phyloP scores from a whole-genome alignment of 2,797 vertebrate genomes.

The Cichlasoma orientale region DNA sequence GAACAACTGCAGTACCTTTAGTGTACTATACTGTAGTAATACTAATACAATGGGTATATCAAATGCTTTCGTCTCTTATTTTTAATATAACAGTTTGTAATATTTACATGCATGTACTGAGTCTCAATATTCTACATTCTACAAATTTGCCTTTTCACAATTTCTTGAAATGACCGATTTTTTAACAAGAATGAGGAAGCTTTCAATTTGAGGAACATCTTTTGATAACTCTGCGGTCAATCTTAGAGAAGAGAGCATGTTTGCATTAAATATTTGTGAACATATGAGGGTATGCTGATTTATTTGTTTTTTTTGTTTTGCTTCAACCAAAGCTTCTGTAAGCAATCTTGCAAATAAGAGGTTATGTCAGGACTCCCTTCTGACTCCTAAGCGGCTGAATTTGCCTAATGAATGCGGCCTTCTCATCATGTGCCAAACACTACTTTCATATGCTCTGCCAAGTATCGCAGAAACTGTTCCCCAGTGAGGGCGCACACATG shows the following conservation, averaged over 20 bases:
- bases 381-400: conserved; percentile 31
- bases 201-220: neutral
- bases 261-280: conserved; percentile 54
- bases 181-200: conserved; percentile 9
- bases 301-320: neutral
- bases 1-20: no score
- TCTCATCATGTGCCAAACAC: conserved; percentile 66
- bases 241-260: conserved; percentile 24
- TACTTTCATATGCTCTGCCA: conserved; percentile 62
- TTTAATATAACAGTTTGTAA: neutral
- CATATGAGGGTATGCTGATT: conserved; percentile 27
- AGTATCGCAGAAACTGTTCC: conserved; percentile 58
- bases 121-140: neutral
- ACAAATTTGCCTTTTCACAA: neutral
- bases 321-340: conserved; percentile 22
- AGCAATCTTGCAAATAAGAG: conserved; percentile 32
- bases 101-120: neutral
- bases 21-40: neutral
- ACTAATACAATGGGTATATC: no score
- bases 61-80: neutral
- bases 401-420: conserved; percentile 63
- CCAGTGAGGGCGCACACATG: conserved; percentile 43
- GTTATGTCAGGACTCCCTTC: conserved; percentile 44
- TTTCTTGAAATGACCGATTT: neutral
- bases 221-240: conserved; percentile 14